Evolutionary conservation across 2,797 vertebrate species (phyloP).

Genomic region (Graptemys geographica): DNA sequence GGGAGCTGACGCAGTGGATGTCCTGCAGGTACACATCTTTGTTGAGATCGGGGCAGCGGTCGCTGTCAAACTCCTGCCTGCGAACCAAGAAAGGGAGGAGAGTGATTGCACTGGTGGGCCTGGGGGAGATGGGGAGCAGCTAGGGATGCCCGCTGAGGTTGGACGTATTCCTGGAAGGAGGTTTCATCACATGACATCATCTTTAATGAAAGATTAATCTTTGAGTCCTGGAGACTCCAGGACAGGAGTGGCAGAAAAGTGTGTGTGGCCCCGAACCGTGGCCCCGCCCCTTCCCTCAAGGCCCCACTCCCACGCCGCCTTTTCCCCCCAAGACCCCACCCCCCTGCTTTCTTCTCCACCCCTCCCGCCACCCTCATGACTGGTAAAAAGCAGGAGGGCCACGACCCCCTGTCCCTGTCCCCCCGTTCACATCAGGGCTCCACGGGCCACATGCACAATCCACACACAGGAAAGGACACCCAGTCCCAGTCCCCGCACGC

Average conservation of each 20-base stretch:
- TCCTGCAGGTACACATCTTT: constrained; percentile 93
- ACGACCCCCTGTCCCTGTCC: too few relatives aligned
- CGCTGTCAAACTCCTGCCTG: constrained; percentile 93
- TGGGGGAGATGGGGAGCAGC: neutral
- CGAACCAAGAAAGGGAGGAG: neutral
- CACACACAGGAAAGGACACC: too few relatives aligned
- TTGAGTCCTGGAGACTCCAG: neutral
- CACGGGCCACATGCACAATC: too few relatives aligned
- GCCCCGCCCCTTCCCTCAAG: neutral
- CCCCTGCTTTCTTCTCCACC: neutral
- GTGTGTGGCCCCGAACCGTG: too few relatives aligned
- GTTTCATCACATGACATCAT: neutral
- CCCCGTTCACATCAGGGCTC: too few relatives aligned
- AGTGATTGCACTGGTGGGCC: neutral
- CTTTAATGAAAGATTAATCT: neutral
- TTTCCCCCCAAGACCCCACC: neutral
- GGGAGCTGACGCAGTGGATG: constrained; percentile 95
- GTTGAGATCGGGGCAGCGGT: constrained; percentile 86
- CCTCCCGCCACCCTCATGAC: neutral
- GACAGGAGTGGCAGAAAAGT: too few relatives aligned
- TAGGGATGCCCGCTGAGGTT: too few relatives aligned
- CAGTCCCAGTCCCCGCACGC: too few relatives aligned
- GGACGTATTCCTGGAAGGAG: neutral
- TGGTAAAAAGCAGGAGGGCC: too few relatives aligned
- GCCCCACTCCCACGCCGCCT: fast-evolving